Evolutionary conservation across 30 jellyfish, hydroid and myxozoan species (phyloP), one percentile per base, ranked within the genome.

Genomic region (Nemopilema nomurai): DNA sequence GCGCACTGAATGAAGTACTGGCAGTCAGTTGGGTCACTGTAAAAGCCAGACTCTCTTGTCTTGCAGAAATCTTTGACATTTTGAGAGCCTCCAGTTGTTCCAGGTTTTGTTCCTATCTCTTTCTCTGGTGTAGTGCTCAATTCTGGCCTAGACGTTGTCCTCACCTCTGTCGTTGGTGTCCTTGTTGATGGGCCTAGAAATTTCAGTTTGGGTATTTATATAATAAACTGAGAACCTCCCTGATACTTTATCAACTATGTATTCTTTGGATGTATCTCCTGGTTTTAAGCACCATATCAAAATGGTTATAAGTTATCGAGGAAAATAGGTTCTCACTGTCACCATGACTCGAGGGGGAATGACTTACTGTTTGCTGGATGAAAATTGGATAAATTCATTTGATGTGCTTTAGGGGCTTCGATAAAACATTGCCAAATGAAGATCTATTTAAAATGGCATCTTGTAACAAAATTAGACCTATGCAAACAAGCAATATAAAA

Each of bases 1-100:
- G 92, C 87, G 62, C 92, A 84, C 64, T 84, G 69, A 1, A 84
- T 71, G 68, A 53, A 84, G 23, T 65, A 57, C 64, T 28, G 65
- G 65, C 92, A 84, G 32, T 84, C 87, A n/a, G 77, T 62, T 1
- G 92, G 92, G 67, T 84, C 84, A 20, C 84, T 79, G 64, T 84
- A 84, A 13, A 64, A 20, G 26, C 92, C 92, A 9, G 32, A 51
- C 1, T 57, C 29, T 62, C 64, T 84, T n/a, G 72, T 73, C 33
- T 72, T 84, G 79, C 90, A 82, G 32, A 82, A 82, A 69, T 82
- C 77, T 17, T 82, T 51, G 28, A 77, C 51, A 28, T 82, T 82
- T 22, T 62, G 49, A 1, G 51, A 76, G n/a, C 51, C 79, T 1
- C 27, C 70, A 20, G 32, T 50, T 9, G 62, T 32, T 51, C 21